Evolutionary conservation across 1,140 invertebrate species (phyloP).

Genomic region (Danaus melanippus): DNA sequence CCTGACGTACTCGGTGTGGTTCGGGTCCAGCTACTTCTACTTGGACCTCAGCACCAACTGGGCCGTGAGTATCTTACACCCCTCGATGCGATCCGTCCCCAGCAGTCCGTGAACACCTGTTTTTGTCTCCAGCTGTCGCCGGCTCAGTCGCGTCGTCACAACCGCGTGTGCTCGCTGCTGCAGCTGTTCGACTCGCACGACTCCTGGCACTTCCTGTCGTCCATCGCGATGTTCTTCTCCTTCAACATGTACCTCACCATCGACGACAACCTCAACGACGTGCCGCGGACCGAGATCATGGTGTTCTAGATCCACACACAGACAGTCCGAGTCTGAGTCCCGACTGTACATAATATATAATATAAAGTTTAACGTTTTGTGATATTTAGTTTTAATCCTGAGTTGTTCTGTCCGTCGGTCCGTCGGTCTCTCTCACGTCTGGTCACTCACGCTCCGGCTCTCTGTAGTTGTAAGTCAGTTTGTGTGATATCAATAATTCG

Average conservation of each 20-base stretch:
- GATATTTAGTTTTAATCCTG: no score
- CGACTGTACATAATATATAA: no score
- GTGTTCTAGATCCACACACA: slow-evolving; percentile 77
- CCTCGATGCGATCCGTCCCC: neutral
- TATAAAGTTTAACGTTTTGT: no score
- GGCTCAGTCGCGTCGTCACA: slow-evolving; percentile 83
- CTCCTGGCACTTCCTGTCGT: slow-evolving; percentile 92
- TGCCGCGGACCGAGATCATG: slow-evolving; percentile 79
- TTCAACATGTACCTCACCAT: slow-evolving; percentile 88
- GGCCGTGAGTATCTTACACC: slow-evolving; percentile 73
- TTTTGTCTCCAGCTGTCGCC: slow-evolving; percentile 75
- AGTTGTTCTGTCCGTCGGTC: no score
- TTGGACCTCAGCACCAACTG: slow-evolving; percentile 87
- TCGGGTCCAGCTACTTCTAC: slow-evolving; percentile 85
- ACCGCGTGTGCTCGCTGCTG: slow-evolving; percentile 82
- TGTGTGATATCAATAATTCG: no score
- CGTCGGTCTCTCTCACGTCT: no score
- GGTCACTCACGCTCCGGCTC: no score
- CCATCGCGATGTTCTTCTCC: slow-evolving; percentile 90
- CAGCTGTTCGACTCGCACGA: slow-evolving; percentile 92
- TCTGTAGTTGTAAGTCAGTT: no score
- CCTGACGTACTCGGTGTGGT: slow-evolving; percentile 80
- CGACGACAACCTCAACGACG: slow-evolving; percentile 83
- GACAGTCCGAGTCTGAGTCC: no score
- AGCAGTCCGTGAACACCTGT: neutral